phyloP scores from a whole-genome alignment of 2,113 vertebrate genomes.

The Passerina amoena region DNA sequence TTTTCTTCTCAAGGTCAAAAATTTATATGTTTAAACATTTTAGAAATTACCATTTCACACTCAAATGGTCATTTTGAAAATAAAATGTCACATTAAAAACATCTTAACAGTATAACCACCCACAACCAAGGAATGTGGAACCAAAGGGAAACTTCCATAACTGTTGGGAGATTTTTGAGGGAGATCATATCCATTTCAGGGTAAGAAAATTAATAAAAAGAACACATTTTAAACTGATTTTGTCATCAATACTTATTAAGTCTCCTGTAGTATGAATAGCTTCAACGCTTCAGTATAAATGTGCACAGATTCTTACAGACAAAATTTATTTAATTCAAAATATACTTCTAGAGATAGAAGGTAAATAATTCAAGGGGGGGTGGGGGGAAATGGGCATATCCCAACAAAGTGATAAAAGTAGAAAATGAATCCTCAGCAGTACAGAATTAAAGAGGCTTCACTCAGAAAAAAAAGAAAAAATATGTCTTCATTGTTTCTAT shows the following conservation, averaged over 20 bases:
- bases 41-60: background rate
- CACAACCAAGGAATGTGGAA: background rate
- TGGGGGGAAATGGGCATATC: fast-evolving
- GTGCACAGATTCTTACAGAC: background rate
- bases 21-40: background rate
- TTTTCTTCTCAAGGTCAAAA: background rate
- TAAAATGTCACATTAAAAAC: background rate
- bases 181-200: background rate
- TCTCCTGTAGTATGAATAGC: background rate
- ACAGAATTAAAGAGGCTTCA: background rate
- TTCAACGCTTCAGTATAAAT: background rate
- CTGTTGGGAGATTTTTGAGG: background rate
- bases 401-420: background rate
- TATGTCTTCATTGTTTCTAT: background rate
- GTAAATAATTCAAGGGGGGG: background rate
- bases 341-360: background rate
- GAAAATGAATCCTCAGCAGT: background rate
- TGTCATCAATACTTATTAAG: background rate
- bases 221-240: background rate
- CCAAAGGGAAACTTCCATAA: background rate
- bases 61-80: background rate
- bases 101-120: background rate
- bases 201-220: background rate
- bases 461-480: background rate
- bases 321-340: background rate